Percentiles rank a stretch among this genome's conserved stretches.
These are phyloP conservation scores for Anniella stebbinsi DNA, from an alignment of 2,797 vertebrate genomes.

Conservation along the genomic window DNA sequence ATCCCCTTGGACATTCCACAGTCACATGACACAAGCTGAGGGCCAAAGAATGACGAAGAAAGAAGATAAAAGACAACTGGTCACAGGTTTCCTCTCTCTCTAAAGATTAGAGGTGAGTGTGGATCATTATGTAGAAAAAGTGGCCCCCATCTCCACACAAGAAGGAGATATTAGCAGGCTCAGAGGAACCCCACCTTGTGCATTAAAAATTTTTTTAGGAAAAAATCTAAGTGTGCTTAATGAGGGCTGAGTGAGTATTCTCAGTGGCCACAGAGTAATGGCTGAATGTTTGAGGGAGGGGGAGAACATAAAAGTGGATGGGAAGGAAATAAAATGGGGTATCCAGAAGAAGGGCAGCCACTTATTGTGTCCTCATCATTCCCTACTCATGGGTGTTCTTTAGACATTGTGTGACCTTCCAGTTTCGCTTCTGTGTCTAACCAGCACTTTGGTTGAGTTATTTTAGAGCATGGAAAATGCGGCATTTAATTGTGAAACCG, in stretches of 20 bases:
- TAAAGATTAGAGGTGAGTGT: background rate
- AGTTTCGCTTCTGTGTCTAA: too few species aligned
- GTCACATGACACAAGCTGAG: constrained; percentile 66
- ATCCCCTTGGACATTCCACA: constrained; percentile 74
- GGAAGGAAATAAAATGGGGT: too few species aligned
- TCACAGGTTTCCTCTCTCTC: constrained; percentile 36
- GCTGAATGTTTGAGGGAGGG: background rate
- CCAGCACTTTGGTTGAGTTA: too few species aligned
- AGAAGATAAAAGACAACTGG: constrained; percentile 57
- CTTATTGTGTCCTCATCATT: too few species aligned
- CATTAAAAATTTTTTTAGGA: too few species aligned
- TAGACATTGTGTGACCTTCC: too few species aligned
- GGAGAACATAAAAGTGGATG: too few species aligned
- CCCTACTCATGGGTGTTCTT: too few species aligned
- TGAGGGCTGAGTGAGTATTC: background rate
- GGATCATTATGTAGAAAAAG: background rate
- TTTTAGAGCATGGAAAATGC: too few species aligned
- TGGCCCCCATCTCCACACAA: background rate
- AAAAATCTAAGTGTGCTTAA: too few species aligned
- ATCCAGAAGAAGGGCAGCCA: too few species aligned
- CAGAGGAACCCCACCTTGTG: background rate
- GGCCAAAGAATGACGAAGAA: constrained; percentile 66
- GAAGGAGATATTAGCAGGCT: background rate
- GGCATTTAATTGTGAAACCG: too few species aligned
- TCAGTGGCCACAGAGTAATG: background rate